phyloP scores from a whole-genome alignment of 2,888 invertebrate genomes.

The Lochmaea crataegi region DNA sequence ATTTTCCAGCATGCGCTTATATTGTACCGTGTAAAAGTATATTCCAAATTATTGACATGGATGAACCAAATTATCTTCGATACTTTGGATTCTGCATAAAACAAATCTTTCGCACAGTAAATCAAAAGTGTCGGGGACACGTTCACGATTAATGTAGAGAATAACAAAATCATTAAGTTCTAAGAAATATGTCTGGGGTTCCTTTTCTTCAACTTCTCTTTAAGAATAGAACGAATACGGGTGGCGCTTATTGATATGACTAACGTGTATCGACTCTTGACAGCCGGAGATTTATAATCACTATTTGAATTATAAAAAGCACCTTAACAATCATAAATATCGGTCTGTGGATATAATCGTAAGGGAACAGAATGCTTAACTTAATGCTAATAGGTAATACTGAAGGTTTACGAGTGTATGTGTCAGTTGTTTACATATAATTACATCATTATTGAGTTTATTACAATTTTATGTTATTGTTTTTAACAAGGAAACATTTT shows the following conservation, averaged over 20 bases:
- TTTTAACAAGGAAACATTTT: no score
- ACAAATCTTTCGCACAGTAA: constrained; percentile 27
- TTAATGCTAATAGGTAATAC: constrained; percentile 12
- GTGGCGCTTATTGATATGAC: constrained; percentile 53
- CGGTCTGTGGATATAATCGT: constrained; percentile 19
- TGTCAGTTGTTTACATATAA: constrained; percentile 5
- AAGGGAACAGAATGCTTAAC: constrained; percentile 11
- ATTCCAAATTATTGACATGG: no score
- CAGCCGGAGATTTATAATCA: constrained; percentile 42
- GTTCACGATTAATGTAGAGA: constrained; percentile 42
- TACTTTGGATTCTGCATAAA: neutral
- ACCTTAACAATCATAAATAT: constrained; percentile 39
- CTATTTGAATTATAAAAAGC: constrained; percentile 44
- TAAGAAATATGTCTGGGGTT: constrained; percentile 46
- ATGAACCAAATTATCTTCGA: neutral
- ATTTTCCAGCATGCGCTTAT: no score
- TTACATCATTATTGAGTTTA: neutral
- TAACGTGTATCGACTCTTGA: constrained; percentile 42
- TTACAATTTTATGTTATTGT: no score
- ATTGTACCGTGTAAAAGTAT: no score
- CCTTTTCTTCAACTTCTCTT: constrained; percentile 16
- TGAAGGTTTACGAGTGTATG: constrained; percentile 9
- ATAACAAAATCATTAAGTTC: constrained; percentile 48
- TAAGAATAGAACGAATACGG: constrained; percentile 39
- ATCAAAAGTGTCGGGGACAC: constrained; percentile 43